Evolutionary conservation across 2,797 vertebrate genomes (phyloP), one percentile per base, ranked within the genome.

Genomic region (Erithacus rubecula): DNA sequence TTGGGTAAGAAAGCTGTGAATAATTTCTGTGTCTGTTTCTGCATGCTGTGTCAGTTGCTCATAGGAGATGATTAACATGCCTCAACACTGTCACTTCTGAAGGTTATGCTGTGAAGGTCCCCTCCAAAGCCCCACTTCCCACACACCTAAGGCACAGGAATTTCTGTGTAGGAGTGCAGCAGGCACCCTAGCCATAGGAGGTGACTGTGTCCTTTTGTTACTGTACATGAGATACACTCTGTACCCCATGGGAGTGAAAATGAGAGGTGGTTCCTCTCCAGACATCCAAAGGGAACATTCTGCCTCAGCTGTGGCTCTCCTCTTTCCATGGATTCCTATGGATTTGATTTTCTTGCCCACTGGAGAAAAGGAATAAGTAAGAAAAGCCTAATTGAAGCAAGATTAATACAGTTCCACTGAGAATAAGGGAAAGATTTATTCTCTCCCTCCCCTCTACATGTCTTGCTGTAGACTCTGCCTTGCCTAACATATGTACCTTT

Each of bases 301-400:
- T 75, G 2, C 43, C 34, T 86, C 58, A 20, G 52, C 74, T 41
- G 9, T 65, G 58, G 19, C 58, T 56, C 59, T 72, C 27, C 36
- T 55, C 22, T 79, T 65, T 46, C 72, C 37, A 17, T 59, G 27
- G 27, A 32, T 77, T 65, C 44, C 29, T 34, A 7, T 37, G 41
- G 47, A 58, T 93, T 89, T 90, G 67, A 67, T 89, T 90, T 84
- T 20, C 59, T 95, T 90, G 52, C 68, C 51, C 78, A 51, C 6
- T 8, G 58, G 43, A 79, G 44, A 70, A 82, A 84, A 75, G 70
- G 53, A 65, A 56, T 76, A 90, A 70, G 80, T 89, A 96, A 89
- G 94, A 88, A 91, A 91, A 95, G 29, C 67, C 79, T 90, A 89
- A 95, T 41, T 87, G 88, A 95, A 46, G 53, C 79, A 90, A 92